These are phyloP conservation scores for Anniella stebbinsi DNA, from an alignment of 2,797 vertebrate species.

Conservation along the genomic window DNA sequence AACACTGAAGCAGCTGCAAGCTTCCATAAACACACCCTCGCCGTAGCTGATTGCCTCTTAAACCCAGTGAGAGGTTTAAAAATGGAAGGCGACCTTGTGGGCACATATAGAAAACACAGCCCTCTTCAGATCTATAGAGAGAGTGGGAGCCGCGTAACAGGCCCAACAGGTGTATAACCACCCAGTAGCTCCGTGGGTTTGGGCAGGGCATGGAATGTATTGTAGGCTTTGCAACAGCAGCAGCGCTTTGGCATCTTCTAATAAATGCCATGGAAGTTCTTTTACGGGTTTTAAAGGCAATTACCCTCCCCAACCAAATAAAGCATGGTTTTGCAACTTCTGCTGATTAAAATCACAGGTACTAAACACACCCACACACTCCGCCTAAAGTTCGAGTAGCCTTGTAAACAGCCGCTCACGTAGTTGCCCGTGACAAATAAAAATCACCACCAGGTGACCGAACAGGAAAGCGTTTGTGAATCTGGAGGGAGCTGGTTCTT, in stretches of 20 bases:
- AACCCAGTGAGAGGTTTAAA: background rate
- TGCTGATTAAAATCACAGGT: background rate
- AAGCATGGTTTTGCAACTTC: background rate
- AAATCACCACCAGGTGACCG: background rate
- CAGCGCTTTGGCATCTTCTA: background rate
- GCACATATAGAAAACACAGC: background rate
- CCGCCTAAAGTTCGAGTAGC: background rate
- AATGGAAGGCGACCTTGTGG: background rate
- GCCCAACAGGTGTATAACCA: background rate
- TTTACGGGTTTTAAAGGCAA: background rate
- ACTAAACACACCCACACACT: background rate
- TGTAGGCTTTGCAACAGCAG: background rate
- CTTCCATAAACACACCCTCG: background rate
- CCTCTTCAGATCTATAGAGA: background rate
- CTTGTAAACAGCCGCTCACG: background rate
- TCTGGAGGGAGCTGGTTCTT: background rate
- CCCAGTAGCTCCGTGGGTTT: background rate
- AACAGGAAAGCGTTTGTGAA: background rate
- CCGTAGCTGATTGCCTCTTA: background rate
- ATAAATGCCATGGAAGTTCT: background rate
- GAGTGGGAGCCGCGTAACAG: too few relatives aligned
- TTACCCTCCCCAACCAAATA: background rate
- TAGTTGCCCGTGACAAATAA: background rate
- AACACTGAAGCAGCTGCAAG: background rate
- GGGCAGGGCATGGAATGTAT: background rate